phyloP scores from a whole-genome alignment of 2,113 vertebrate species.

The Bos javanicus region DNA sequence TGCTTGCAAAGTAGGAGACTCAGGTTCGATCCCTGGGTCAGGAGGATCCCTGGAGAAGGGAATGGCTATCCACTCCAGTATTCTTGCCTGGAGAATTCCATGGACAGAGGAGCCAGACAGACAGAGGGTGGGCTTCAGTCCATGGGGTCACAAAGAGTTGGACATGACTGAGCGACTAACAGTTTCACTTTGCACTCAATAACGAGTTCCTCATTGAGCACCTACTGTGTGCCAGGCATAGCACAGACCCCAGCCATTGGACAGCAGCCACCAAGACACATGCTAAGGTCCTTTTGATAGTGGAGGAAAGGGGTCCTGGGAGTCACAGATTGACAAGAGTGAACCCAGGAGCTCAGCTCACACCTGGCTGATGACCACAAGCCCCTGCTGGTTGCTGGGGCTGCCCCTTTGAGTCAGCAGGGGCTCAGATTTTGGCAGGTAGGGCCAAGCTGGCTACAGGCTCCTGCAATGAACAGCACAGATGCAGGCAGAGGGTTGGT shows the following conservation, averaged over 20 bases:
- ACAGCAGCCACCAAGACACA: neutral
- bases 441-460: fast-evolving
- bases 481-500: neutral
- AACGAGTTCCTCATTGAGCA: neutral
- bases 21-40: neutral
- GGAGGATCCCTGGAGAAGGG: neutral
- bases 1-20: neutral
- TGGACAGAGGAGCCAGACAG: neutral
- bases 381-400: neutral
- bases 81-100: neutral
- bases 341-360: neutral
- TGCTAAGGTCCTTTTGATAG: neutral
- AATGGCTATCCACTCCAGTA: neutral
- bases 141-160: neutral
- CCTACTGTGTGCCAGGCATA: neutral
- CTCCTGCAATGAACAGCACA: neutral
- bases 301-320: neutral
- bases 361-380: neutral
- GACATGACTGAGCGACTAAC: neutral
- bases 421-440: neutral
- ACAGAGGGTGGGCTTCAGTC: neutral
- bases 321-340: neutral
- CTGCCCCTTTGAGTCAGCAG: neutral
- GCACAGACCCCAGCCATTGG: neutral
- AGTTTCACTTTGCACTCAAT: neutral